Evolutionary conservation across 2,888 invertebrate species (phyloP).

Genomic region (Noctuana brunneofusca): DNA sequence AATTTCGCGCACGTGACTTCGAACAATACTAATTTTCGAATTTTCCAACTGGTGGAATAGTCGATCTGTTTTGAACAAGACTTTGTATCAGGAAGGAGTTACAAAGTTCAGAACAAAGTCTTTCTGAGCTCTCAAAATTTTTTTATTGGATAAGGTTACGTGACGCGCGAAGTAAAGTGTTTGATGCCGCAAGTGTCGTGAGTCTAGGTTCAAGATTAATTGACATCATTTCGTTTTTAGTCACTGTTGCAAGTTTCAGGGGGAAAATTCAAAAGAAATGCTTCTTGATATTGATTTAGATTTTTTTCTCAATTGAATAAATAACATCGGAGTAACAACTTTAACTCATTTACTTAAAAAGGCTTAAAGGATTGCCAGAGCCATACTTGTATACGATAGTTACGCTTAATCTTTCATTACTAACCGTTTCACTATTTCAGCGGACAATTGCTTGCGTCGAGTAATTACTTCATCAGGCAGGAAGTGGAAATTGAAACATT

Average conservation of each 20-base stretch:
- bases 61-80: no score
- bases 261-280: no score
- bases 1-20: no score
- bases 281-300: no score
- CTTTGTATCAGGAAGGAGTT: no score
- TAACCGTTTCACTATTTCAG: constrained; percentile 16
- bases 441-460: constrained; percentile 10
- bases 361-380: no score
- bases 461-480: constrained; percentile 26
- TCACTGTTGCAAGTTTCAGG: neutral
- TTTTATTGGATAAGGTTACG: neutral
- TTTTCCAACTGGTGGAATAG: no score
- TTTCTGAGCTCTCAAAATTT: neutral
- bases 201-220: neutral
- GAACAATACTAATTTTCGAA: no score
- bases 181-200: neutral
- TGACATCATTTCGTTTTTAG: neutral
- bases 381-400: neutral
- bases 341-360: no score
- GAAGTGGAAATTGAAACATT: constrained; percentile 35
- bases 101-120: no score
- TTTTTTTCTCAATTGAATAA: no score
- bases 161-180: neutral
- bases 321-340: no score
- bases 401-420: constrained; percentile 1